Evolutionary conservation across 2,888 invertebrate genomes (phyloP).

Genomic region (Ochropleura leucogaster): DNA sequence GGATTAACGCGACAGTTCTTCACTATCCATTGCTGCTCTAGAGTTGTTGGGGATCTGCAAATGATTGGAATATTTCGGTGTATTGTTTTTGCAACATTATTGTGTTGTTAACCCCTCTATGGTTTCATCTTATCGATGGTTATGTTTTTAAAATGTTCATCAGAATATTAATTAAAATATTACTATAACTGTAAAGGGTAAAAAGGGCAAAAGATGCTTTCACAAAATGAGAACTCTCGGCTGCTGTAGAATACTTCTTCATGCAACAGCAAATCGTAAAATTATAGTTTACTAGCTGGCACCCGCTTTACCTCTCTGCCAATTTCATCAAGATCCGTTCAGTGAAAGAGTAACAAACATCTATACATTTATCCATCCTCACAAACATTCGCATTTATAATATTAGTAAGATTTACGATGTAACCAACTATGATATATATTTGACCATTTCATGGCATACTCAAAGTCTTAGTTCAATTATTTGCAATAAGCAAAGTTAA

Average conservation of each 20-base stretch:
- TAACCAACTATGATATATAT: not conserved
- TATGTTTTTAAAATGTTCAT: not conserved
- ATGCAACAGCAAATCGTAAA: not conserved
- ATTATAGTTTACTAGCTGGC: too few species aligned
- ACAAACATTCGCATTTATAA: too few species aligned
- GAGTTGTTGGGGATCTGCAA: constrained; percentile 85
- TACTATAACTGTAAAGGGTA: not conserved
- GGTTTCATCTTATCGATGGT: not conserved
- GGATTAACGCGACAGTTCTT: constrained; percentile 91
- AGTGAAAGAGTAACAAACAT: too few species aligned
- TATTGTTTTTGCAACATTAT: not conserved
- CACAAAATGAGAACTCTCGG: not conserved
- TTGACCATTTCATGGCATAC: not conserved
- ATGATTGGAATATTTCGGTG: not conserved
- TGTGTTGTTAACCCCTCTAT: not conserved
- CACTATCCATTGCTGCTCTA: constrained; percentile 92
- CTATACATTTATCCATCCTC: too few species aligned
- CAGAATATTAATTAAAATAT: not conserved
- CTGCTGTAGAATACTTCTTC: not conserved
- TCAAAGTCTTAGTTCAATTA: too few species aligned
- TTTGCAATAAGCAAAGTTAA: too few species aligned
- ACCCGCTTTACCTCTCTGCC: too few species aligned
- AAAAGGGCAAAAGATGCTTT: not conserved
- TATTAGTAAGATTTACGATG: not conserved
- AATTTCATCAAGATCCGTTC: too few species aligned